Evolutionary conservation across 1,140 invertebrate species (phyloP).

Genomic region (Popillia japonica): DNA sequence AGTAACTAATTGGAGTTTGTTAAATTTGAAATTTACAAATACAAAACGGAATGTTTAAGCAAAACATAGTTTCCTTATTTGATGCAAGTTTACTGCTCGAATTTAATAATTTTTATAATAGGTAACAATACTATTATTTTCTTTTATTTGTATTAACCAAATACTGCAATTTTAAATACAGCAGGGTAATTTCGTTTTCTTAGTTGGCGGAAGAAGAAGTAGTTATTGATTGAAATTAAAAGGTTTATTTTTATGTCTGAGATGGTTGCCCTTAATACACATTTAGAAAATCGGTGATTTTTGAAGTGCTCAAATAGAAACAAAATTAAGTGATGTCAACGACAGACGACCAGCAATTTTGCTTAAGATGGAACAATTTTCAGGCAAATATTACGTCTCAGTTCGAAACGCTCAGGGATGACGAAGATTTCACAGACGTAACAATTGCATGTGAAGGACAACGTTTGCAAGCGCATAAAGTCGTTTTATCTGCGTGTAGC

Average conservation of each 20-base stretch:
- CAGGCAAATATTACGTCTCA: conserved; percentile 83
- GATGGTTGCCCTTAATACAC: conserved; percentile 42
- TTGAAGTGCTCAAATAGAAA: conserved; percentile 1
- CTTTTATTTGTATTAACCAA: neutral
- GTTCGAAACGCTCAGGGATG: conserved; percentile 79
- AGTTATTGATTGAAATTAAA: conserved; percentile 57
- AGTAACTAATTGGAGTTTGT: neutral
- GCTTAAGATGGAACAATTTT: conserved; percentile 93
- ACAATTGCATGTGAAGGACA: conserved; percentile 82
- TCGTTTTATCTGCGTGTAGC: conserved; percentile 81
- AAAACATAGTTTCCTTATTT: too few relatives aligned
- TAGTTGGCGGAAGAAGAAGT: conserved; percentile 55
- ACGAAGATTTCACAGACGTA: conserved; percentile 85
- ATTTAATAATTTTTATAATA: too few relatives aligned
- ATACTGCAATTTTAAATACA: neutral
- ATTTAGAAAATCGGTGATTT: conserved; percentile 32
- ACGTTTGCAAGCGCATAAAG: conserved; percentile 80
- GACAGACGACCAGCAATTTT: conserved; percentile 83
- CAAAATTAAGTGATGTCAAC: conserved; percentile 60
- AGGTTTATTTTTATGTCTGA: conserved; percentile 55
- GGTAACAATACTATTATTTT: neutral
- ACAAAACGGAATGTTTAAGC: too few relatives aligned
- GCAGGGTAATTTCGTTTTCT: conserved; percentile 54
- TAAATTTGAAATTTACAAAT: neutral
- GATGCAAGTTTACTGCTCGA: too few relatives aligned